Conservation (phyloP, 2,113 vertebrate genomes). For the Campylomormyrus numenius region DNA sequence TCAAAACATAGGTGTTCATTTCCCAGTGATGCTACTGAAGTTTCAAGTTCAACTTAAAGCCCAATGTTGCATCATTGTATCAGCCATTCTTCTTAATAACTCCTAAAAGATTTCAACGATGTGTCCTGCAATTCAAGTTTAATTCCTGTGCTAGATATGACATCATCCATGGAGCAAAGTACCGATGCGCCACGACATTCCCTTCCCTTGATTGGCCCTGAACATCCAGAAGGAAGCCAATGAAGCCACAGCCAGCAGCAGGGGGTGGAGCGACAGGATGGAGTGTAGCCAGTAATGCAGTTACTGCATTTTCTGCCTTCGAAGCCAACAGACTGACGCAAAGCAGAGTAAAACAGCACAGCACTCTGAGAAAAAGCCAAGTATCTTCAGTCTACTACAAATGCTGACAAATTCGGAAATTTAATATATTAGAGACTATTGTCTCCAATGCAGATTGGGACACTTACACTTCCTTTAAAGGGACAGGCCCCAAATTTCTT, state of each 20-base stretch:
- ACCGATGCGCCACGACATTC: background rate
- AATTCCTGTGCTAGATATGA: background rate
- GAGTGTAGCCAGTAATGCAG: background rate
- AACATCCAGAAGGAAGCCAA: background rate
- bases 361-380: background rate
- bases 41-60: background rate
- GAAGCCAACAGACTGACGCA: background rate
- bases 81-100: background rate
- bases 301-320: background rate
- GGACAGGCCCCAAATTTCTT: background rate
- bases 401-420: background rate
- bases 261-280: background rate
- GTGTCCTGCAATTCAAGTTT: background rate
- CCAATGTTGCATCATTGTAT: background rate
- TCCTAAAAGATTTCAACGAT: background rate
- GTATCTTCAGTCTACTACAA: background rate
- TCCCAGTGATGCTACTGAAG: background rate
- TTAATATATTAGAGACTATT: background rate
- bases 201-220: background rate
- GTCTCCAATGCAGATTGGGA: background rate
- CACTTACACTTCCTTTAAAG: background rate
- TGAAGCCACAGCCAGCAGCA: background rate
- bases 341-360: background rate
- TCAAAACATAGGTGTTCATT: background rate
- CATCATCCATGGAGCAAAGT: background rate